A percentile compares a stretch with the other conserved stretches of the same genome.
These are phyloP conservation scores for Phytoseiulus persimilis DNA, from an alignment of 2,888 invertebrate genomes.

Conservation along the genomic window DNA sequence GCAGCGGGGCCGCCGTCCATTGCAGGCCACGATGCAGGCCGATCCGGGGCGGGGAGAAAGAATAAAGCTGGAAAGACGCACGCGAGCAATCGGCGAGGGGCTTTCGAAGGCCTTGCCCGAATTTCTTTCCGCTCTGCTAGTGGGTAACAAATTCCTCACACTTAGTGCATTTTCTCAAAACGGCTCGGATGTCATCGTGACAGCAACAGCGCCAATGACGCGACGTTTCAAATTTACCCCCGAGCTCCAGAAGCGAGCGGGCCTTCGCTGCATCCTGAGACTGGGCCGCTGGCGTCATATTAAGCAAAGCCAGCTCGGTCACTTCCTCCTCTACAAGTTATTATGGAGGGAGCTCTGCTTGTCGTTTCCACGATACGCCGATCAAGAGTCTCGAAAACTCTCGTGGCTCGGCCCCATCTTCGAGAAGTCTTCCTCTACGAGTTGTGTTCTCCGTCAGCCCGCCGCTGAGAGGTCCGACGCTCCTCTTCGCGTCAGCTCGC, in stretches of 20 bases:
- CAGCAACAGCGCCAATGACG: not conserved
- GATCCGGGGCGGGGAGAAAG: too few species aligned
- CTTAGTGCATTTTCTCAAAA: not conserved
- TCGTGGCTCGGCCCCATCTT: not conserved
- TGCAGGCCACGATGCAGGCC: not conserved
- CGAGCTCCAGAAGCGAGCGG: not conserved
- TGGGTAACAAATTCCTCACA: not conserved
- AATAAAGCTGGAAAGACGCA: not conserved
- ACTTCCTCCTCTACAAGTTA: not conserved
- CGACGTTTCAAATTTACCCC: not conserved
- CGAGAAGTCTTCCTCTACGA: not conserved
- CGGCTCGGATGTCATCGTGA: not conserved
- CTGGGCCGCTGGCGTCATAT: not conserved
- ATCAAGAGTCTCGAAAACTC: not conserved
- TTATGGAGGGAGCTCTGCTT: not conserved
- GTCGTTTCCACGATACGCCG: not conserved
- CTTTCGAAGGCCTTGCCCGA: not conserved
- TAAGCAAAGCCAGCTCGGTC: not conserved
- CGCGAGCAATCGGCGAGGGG: not conserved
- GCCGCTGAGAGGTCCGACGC: not conserved
- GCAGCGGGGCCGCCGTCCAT: not conserved
- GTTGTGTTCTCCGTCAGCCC: not conserved
- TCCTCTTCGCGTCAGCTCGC: too few species aligned
- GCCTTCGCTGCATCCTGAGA: not conserved
- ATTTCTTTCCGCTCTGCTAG: not conserved